Evolutionary conservation across 2,888 invertebrate species (phyloP).

Genomic region (Acleris sparsana): DNA sequence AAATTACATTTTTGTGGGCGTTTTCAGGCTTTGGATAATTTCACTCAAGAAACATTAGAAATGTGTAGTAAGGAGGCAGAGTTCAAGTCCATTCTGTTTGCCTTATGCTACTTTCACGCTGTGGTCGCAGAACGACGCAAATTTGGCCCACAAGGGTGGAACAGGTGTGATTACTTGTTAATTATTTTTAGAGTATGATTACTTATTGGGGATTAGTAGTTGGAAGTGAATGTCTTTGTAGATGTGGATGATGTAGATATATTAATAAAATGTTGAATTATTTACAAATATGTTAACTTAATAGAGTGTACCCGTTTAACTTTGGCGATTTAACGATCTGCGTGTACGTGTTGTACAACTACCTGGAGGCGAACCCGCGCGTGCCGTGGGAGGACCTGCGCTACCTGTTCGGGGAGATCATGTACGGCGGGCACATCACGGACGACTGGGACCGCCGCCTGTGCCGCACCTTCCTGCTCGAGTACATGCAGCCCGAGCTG

Average conservation of each 20-base stretch:
- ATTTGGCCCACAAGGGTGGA: constrained; percentile 98
- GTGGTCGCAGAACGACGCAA: constrained; percentile 96
- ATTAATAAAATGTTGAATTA: background rate
- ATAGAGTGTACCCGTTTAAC: constrained; percentile 89
- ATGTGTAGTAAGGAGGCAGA: constrained; percentile 96
- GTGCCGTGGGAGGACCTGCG: constrained; percentile 98
- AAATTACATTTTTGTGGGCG: background rate
- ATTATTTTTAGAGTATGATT: background rate
- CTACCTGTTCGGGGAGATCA: constrained; percentile 97
- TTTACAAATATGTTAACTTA: constrained; percentile 31
- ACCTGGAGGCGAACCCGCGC: constrained; percentile 93
- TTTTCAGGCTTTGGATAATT: constrained; percentile 90
- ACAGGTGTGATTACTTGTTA: constrained; percentile 72
- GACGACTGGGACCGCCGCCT: constrained; percentile 97
- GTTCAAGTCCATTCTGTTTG: constrained; percentile 94
- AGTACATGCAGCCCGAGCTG: constrained; percentile 94
- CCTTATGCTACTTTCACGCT: constrained; percentile 97
- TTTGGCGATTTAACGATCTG: constrained; percentile 96
- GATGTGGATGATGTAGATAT: background rate
- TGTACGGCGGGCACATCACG: constrained; percentile 99
- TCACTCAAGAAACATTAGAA: constrained; percentile 95
- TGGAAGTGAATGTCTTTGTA: background rate
- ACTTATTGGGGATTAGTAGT: background rate
- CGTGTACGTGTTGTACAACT: constrained; percentile 94
- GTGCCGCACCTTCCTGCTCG: constrained; percentile 92